Evolutionary conservation across 1,140 invertebrate species (phyloP), one percentile per base, ranked within the genome.

Genomic region (Drosophila bocqueti): DNA sequence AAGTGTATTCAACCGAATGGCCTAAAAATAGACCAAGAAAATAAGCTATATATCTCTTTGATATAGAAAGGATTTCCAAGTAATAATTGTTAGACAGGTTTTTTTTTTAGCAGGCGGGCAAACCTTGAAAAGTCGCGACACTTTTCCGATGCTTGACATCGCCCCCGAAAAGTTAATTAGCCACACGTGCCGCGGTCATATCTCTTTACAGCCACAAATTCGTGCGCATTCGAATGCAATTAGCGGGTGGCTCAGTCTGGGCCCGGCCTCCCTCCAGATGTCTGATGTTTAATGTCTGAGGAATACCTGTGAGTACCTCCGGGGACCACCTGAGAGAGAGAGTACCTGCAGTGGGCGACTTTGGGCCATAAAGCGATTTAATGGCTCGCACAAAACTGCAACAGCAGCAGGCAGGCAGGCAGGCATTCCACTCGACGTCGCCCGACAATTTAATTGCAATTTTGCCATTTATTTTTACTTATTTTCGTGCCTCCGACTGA

Each of bases 1-100:
- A 73, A 74, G 71, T 74, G 68, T 74, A 74, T 74, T 74, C 71
- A 74, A 73, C 67, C 31, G 68, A 60, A 18, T 24, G 16, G 36
- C 10, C 26, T 73, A 73, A 73, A 73, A 73, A 74, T 73, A 74
- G 45, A 61, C 38, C 52, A 31, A 26, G 69, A 40, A 47, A 36
- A n/a, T 58, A 36, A 59, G 45, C 26, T 9, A 43, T 57, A 71
- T 40, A 47, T 47, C 38, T 40, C 10, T 2, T 71, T 58, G 16
- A 59, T 73, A 50, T 38, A 52, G 38, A 73, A 49, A 73, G 66
- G 49, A 60, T 60, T 73, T 61, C 55, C 67, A 69, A 69, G 67
- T 55, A 57, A 71, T 46, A 31, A 67, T 71, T 40, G 38, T 68
- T 71, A 71, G 67, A 69, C 26, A 60, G 3, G 16, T 2, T 24